These are phyloP conservation scores for Baronia brevicornis DNA, from an alignment of 2,888 invertebrate genomes.

Conservation along the genomic window DNA sequence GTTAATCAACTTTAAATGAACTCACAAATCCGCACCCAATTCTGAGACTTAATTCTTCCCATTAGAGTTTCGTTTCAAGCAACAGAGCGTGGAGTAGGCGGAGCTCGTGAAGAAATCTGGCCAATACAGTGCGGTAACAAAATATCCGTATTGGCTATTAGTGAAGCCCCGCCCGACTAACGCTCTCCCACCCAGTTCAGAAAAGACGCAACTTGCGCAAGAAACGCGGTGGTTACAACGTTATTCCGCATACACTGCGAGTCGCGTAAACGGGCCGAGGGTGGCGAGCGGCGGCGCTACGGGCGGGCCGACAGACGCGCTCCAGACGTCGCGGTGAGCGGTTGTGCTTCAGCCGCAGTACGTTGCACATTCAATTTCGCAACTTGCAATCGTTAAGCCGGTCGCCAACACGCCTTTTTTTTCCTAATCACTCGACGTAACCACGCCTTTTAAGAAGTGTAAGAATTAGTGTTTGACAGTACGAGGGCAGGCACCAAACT, in stretches of 20 bases:
- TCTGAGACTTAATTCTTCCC: constrained; percentile 31
- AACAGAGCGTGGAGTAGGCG: constrained; percentile 46
- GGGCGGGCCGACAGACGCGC: constrained; percentile 56
- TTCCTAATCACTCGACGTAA: constrained; percentile 1
- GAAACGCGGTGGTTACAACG: constrained; percentile 25
- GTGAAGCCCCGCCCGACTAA: constrained; percentile 61
- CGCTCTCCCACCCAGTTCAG: constrained; percentile 27
- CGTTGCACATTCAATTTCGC: constrained; percentile 27
- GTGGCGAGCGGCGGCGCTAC: constrained; percentile 40
- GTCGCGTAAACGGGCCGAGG: constrained; percentile 30
- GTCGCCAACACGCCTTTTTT: background rate
- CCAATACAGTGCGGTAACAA: constrained; percentile 78
- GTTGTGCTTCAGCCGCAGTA: constrained; percentile 37
- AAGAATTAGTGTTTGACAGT: background rate
- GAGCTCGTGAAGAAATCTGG: constrained; percentile 72
- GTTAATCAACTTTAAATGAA: constrained; percentile 74
- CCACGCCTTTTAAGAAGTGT: no score
- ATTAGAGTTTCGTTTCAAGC: constrained; percentile 37
- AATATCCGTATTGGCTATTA: constrained; percentile 78
- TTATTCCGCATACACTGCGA: constrained; percentile 20
- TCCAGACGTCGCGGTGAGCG: constrained; percentile 62
- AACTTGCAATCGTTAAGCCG: constrained; percentile 24
- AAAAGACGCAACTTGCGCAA: constrained; percentile 29
- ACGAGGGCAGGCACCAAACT: no score
- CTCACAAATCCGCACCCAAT: constrained; percentile 29